Conservation (phyloP, 1,140 invertebrate species). For the Aricia agestis region DNA sequence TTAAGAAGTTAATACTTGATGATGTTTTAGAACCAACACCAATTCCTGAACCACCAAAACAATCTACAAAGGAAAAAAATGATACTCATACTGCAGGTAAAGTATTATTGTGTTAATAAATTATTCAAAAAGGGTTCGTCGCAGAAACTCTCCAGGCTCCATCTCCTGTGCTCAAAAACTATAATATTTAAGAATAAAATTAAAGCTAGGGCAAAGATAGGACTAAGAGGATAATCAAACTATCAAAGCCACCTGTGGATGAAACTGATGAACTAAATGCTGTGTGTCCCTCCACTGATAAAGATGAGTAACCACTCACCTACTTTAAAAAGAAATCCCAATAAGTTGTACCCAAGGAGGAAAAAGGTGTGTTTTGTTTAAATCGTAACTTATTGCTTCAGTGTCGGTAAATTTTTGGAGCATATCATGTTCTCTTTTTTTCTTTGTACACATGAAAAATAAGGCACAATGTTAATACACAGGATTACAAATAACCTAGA, state of each 20-base stretch:
- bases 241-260: background rate
- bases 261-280: background rate
- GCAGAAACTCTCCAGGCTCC: conserved; percentile 6
- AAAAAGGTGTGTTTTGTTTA: background rate
- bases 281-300: conserved; percentile 7
- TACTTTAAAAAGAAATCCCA: conserved; percentile 14
- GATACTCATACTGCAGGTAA: background rate
- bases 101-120: background rate
- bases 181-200: conserved; percentile 16
- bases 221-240: conserved; percentile 5
- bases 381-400: too few relatives aligned
- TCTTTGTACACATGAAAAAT: too few relatives aligned
- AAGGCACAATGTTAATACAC: too few relatives aligned
- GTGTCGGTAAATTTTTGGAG: too few relatives aligned
- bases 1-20: background rate
- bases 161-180: conserved; percentile 3
- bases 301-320: conserved; percentile 8
- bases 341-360: background rate
- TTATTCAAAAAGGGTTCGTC: conserved; percentile 8
- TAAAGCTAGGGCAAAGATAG: conserved; percentile 15
- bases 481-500: too few relatives aligned
- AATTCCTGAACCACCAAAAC: background rate
- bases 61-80: background rate
- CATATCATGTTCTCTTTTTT: too few relatives aligned
- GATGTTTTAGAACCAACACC: background rate